These are phyloP conservation scores for Heliconius congener DNA, from an alignment of 1,140 invertebrate genomes.

Conservation along the genomic window DNA sequence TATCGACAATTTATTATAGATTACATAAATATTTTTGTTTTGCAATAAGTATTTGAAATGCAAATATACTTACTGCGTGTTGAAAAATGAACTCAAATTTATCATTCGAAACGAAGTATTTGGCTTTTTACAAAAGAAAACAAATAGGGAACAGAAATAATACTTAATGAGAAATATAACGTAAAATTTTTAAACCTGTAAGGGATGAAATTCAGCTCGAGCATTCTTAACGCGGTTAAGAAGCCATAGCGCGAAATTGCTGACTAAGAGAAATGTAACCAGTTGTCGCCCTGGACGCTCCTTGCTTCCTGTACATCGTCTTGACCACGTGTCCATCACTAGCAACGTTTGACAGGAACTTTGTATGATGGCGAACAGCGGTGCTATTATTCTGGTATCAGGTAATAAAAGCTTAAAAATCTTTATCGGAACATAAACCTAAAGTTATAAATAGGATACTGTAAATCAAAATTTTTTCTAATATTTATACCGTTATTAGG, in stretches of 20 bases:
- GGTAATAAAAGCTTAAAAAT: not conserved
- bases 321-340: conserved; percentile 88
- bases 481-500: no score
- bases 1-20: no score
- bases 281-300: conserved; percentile 87
- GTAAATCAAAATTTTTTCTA: no score
- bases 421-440: no score
- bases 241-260: conserved; percentile 91
- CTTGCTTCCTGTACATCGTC: conserved; percentile 83
- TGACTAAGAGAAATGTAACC: conserved; percentile 89
- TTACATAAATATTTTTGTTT: no score
- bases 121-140: no score
- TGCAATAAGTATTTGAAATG: no score
- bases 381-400: conserved; percentile 69
- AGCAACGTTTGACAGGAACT: conserved; percentile 89
- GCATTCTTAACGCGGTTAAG: conserved; percentile 87
- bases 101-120: no score
- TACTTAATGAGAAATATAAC: not conserved
- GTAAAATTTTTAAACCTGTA: conserved; percentile 58
- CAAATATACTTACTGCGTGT: no score
- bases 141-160: not conserved
- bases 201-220: conserved; percentile 84
- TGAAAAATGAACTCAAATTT: no score
- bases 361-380: conserved; percentile 82
- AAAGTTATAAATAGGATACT: no score